Evolutionary conservation across 2,113 vertebrate genomes (phyloP).

Genomic region (Chamaea fasciata): DNA sequence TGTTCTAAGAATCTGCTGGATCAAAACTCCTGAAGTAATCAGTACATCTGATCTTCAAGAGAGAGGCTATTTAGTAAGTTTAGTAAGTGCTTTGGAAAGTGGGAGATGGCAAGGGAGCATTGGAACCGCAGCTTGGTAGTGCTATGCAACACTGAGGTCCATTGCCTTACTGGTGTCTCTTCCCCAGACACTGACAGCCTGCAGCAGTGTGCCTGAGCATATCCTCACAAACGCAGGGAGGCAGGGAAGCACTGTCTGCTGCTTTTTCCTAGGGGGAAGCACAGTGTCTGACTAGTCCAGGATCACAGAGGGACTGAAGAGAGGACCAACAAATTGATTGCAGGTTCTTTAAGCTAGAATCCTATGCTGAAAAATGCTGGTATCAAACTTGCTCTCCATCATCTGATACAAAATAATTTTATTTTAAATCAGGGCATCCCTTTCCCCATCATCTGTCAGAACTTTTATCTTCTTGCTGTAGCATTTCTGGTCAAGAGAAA

Average conservation of each 20-base stretch:
- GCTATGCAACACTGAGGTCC: neutral
- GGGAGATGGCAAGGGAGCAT: neutral
- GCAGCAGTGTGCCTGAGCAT: neutral
- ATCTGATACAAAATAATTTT: neutral
- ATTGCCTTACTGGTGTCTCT: neutral
- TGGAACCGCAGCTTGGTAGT: neutral
- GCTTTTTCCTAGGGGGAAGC: neutral
- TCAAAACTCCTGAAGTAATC: neutral
- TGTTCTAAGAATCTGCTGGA: neutral
- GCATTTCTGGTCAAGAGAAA: neutral
- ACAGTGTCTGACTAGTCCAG: neutral
- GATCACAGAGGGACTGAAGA: neutral
- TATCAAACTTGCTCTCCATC: neutral
- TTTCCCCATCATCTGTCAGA: neutral
- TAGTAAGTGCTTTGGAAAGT: neutral
- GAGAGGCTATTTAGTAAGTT: neutral
- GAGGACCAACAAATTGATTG: neutral
- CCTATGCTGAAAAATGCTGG: neutral
- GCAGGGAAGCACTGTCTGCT: neutral
- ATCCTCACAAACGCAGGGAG: accelerated
- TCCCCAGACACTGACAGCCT: neutral
- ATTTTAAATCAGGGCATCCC: neutral
- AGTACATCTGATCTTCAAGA: neutral
- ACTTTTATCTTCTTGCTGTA: neutral
- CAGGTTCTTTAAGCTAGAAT: neutral